Base-by-base conservation (phyloP, 2,888 invertebrate species). In the Apeira syringaria region DNA sequence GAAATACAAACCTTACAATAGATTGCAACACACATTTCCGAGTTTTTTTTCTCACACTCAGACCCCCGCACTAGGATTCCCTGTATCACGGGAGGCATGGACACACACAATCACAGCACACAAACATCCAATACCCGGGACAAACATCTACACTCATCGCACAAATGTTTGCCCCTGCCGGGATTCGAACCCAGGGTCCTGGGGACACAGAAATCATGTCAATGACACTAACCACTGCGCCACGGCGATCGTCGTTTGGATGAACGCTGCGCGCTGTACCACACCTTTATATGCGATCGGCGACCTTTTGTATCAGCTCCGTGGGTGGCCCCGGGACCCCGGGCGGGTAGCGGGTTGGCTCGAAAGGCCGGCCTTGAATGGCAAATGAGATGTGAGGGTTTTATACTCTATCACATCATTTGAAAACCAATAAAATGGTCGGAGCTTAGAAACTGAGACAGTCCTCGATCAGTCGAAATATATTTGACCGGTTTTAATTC, bases 341-440 rank as follows among this genome's bases (percentile, higher is more conserved):
- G 27, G 22, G 6, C 6, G 29, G 44, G 39, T 31, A 8, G 24
- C 15, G 41, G 18, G 25, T 29, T 26, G 41, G 26, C 34, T 35
- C 34, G 35, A 42, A 18, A 9, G 35, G 35, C 36, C 31, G 27
- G 10, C 29, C 43, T 50, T 68, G 62, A 67, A 71, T 72, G 62
- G 70, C 69, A 61, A 59, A 74, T 68, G 72, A 68, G 56, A 54
- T 55, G 61, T 65, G 61, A 69, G 68, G 65, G 67, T 44, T 36
- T 44, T 47, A 47, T 47, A 47, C 50, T 50, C 48, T 50, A 55
- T 53, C 52, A 50, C 50, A 42, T 53, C 49, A 45, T 42, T 44
- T 39, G 49, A 26, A 33, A 27, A 30, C 38, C 50, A 44, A 53
- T 53, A 54, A 42, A 51, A 31, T 41, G 39, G 8, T 29, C n/a